Evolutionary conservation across 1,140 invertebrate species (phyloP), one percentile per base, ranked within the genome.

Genomic region (Idris sp.): DNA sequence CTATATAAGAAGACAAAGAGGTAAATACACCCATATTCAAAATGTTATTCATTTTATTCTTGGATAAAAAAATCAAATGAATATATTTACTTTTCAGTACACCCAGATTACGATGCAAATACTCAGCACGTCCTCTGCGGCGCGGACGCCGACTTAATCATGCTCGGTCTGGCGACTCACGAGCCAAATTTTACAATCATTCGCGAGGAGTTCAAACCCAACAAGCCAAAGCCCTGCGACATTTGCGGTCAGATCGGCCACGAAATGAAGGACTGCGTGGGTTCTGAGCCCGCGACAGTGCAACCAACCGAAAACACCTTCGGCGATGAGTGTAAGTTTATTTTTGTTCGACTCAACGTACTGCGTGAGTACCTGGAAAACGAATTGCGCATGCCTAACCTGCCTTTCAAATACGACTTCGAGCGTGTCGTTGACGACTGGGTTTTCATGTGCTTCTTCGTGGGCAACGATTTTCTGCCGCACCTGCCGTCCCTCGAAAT

Each of bases 401-500:
- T 99, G 9, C 97, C 97, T 0, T 99, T 99, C 83, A 87, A 91
- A 35, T 96, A 95, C 83, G 93, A 95, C 77, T 96, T 96, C 82
- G 95, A 98, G 81, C 87, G 96, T 62, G 96, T 92, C 1, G 83
- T 98, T 1, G 98, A 99, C 86, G 98, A 99, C 88, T 99, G 98
- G 98, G 98, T 99, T 0, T 99, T 99, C 84, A 99, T 99, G 97
- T 99, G 98, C 87, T 99, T 99, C 88, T 99, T 99, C 89, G 98
- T 99, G 53, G 98, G 98, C 31, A 99, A 99, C 88, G 98, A 99
- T 89, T 99, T 99, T 86, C 86, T 99, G 74, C 98, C 98, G 9
- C 98, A 99, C 90, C 89, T 99, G 54, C 98, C 98, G 9, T 99
- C 97, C 14, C 87, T 99, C 61, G 98, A 99, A 90, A 99, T 99